Percentiles rank a stretch among this genome's conserved stretches.
Conservation (phyloP, 2,113 vertebrate genomes). For the Rhabdornis inornatus region DNA sequence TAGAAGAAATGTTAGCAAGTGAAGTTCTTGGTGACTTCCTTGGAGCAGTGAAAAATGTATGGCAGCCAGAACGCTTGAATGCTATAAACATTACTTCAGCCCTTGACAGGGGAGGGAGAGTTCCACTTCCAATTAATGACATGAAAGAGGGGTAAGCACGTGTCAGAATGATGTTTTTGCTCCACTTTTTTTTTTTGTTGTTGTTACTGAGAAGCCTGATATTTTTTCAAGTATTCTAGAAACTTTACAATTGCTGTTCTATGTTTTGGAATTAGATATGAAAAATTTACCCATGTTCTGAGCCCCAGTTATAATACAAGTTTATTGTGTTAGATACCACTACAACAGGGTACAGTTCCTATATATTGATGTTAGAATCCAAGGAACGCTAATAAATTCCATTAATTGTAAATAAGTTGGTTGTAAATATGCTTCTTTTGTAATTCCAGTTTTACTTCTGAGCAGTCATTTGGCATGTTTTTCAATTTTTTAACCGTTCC, state of each 20-base stretch:
- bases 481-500: neutral
- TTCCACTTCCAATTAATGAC: constrained; percentile 94
- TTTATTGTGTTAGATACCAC: neutral
- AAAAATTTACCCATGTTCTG: neutral
- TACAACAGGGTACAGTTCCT: neutral
- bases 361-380: neutral
- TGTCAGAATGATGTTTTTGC: neutral
- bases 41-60: constrained; percentile 95
- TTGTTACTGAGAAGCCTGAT: neutral
- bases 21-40: constrained; percentile 97
- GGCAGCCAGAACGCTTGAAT: constrained; percentile 94
- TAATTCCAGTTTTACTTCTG: neutral
- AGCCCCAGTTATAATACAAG: neutral
- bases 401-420: neutral
- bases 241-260: neutral
- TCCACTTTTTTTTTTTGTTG: neutral
- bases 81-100: constrained; percentile 98
- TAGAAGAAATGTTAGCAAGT: constrained; percentile 97
- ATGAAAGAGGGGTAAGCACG: constrained; percentile 93
- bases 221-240: neutral
- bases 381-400: neutral
- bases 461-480: neutral
- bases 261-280: neutral
- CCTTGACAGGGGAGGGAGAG: constrained; percentile 91
- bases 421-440: neutral